phyloP scores from a whole-genome alignment of 2,888 invertebrate species.

The Linyphia triangularis region DNA sequence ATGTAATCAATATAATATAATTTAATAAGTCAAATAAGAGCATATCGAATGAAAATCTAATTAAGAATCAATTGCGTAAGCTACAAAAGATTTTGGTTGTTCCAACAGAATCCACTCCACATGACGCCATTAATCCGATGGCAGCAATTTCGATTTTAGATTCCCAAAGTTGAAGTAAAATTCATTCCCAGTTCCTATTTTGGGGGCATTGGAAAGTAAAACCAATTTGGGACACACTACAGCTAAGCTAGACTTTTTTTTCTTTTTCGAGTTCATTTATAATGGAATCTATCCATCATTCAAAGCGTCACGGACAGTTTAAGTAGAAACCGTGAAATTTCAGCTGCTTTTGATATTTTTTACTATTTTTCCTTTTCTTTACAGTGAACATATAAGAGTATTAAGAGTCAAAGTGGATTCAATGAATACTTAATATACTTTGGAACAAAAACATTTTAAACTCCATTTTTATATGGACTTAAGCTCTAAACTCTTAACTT shows the following conservation, averaged over 20 bases:
- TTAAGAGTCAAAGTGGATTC: not conserved
- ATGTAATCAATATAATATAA: too few relatives aligned
- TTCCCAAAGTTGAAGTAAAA: conserved; percentile 1
- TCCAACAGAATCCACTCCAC: not conserved
- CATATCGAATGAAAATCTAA: not conserved
- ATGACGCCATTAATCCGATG: conserved; percentile 6
- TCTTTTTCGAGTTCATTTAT: conserved; percentile 12
- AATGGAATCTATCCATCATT: conserved; percentile 54
- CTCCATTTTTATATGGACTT: too few relatives aligned
- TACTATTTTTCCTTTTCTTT: not conserved
- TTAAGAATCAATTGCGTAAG: not conserved
- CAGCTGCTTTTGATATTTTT: not conserved
- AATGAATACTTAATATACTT: not conserved
- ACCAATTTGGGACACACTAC: conserved; percentile 37
- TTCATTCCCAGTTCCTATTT: conserved; percentile 11
- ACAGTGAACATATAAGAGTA: not conserved
- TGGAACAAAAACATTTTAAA: too few relatives aligned
- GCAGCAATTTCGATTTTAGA: conserved; percentile 1
- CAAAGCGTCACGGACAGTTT: conserved; percentile 12
- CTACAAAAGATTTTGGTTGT: not conserved
- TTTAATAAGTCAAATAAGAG: too few relatives aligned
- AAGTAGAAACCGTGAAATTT: conserved; percentile 3
- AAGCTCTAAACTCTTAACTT: too few relatives aligned
- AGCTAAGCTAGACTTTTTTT: conserved; percentile 26
- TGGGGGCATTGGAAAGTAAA: conserved; percentile 18